Conservation (phyloP, 2,888 invertebrate genomes). For the Dermolepida albohirtum region DNA sequence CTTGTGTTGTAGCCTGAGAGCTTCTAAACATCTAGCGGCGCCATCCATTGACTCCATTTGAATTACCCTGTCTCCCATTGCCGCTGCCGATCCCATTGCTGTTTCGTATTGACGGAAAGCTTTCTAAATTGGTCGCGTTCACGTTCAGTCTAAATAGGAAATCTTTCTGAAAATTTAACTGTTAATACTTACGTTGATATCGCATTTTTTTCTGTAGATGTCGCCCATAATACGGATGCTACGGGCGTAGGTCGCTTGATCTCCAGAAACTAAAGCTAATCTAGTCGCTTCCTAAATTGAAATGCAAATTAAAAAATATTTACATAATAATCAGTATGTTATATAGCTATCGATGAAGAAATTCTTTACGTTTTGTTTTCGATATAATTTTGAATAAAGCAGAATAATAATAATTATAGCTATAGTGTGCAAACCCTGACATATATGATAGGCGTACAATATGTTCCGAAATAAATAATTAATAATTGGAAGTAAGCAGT, state of each 20-base stretch:
- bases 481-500: no score
- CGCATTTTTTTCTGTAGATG: constrained; percentile 84
- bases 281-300: constrained; percentile 79
- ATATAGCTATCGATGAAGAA: no score
- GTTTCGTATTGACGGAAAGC: constrained; percentile 86
- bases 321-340: no score
- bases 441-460: no score
- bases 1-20: constrained; percentile 80
- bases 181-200: constrained; percentile 77
- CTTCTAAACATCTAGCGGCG: constrained; percentile 84
- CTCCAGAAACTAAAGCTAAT: constrained; percentile 82
- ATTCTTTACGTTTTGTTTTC: no score
- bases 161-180: constrained; percentile 1
- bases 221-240: constrained; percentile 88
- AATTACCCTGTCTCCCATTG: constrained; percentile 84
- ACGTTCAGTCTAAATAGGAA: background rate
- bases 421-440: no score
- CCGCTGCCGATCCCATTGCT: constrained; percentile 85
- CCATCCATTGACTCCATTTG: constrained; percentile 94
- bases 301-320: background rate
- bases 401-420: no score
- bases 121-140: constrained; percentile 63
- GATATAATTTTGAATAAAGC: no score
- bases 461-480: no score
- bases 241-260: constrained; percentile 86